Base-by-base conservation (phyloP, 2,797 vertebrate genomes). In the Atherinosoma microstoma region DNA sequence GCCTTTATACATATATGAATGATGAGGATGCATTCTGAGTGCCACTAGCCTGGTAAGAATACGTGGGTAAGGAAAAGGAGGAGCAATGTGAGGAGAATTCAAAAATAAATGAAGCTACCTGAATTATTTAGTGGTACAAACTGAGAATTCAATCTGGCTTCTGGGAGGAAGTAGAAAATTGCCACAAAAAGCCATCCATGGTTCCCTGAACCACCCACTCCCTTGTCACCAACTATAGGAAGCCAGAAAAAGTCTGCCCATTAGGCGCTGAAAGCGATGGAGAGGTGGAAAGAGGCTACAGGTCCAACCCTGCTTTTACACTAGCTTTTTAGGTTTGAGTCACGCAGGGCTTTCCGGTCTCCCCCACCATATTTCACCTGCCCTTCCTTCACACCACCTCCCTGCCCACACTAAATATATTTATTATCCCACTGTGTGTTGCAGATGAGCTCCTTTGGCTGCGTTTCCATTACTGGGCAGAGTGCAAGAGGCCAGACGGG, bases 121-220 rank as follows among this genome's bases (percentile, higher is more conserved):
- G 73, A 93, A 95, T 94, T 93, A 94, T 95, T 95, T 84, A 95
- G 70, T 80, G 59, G 49, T 91, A 94, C 94, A 95, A 95, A 95
- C 93, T 91, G 92, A 92, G 88, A 93, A 93, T 90, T 93, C 90
- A 91, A 87, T 77, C 78, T 73, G 51, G 87, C 88, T 93, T 94
- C 92, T 90, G 89, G 81, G 75, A 67, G 66, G 70, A 86, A 84
- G 86, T 74, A 75, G 74, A 83, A 86, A 92, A 89, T 72, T 65
- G 83, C 75, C 83, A 83, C 65, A 88, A 87, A 91, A 87, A 86
- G 76, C 78, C 63, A 84, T 81, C 70, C 51, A 4, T 0, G 24
- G 74, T 73, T 22, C 80, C 61, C 54, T 24, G 68, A 71, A 69
- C 47, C n/a, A 2, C 79, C 84, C 59, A 73, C 69, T 79, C 65